Evolutionary conservation across 2,113 vertebrate genomes (phyloP).

Genomic region (Riparia riparia): DNA sequence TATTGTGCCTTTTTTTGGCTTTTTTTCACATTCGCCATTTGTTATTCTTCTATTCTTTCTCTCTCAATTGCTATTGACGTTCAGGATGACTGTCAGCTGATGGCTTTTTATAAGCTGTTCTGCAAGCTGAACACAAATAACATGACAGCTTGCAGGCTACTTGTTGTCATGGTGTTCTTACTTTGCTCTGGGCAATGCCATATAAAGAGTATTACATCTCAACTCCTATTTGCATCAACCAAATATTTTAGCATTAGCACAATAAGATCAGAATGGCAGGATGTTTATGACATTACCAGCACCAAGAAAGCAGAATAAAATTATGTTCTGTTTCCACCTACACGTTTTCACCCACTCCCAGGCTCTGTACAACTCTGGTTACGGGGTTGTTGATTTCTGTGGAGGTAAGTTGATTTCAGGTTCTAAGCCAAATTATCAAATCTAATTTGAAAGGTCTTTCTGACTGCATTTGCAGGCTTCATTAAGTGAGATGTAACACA

Average conservation of each 20-base stretch:
- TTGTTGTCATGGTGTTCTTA: slow-evolving; percentile 68
- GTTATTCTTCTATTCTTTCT: slow-evolving; percentile 38
- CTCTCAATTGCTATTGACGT: slow-evolving; percentile 52
- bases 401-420: slow-evolving; percentile 13
- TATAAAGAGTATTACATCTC: slow-evolving; percentile 71
- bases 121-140: slow-evolving; percentile 70
- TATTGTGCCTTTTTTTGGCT: not conserved
- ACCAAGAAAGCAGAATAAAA: slow-evolving; percentile 46
- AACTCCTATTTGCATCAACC: slow-evolving; percentile 66
- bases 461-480: not conserved
- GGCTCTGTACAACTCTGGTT: not conserved
- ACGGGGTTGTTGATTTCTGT: slow-evolving; percentile 8
- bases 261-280: slow-evolving; percentile 48
- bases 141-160: slow-evolving; percentile 65
- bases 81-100: slow-evolving; percentile 67
- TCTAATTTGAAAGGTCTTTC: slow-evolving; percentile 15
- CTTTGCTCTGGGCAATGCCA: slow-evolving; percentile 66
- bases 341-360: slow-evolving; percentile 13
- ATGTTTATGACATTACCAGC: slow-evolving; percentile 62
- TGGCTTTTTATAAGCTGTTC: slow-evolving; percentile 62
- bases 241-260: slow-evolving; percentile 71
- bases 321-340: slow-evolving; percentile 39
- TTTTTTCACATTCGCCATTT: not conserved
- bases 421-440: slow-evolving; percentile 28
- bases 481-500: slow-evolving; percentile 10